Percentiles rank a stretch among this genome's conserved stretches.
Evolutionary conservation across 2,888 invertebrate genomes (phyloP).

Genomic region (Callyntrura sp.): DNA sequence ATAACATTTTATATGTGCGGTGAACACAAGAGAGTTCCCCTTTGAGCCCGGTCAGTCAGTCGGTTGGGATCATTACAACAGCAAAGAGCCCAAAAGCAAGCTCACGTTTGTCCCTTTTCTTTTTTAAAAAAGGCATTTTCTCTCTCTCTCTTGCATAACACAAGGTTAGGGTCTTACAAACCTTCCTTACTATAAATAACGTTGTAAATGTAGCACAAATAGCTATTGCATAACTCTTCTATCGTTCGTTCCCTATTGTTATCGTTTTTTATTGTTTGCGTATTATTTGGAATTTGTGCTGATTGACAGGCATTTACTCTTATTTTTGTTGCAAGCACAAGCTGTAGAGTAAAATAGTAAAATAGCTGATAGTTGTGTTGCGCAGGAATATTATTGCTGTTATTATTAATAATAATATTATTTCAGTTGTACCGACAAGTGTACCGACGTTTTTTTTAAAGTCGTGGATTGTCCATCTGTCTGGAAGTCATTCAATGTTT

Average conservation of each 20-base stretch:
- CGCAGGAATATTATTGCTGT: background rate
- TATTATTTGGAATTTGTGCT: conserved; percentile 59
- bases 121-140: conserved; percentile 65
- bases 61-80: conserved; percentile 76
- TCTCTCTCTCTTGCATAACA: conserved; percentile 36
- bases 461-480: background rate
- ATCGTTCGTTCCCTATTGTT: conserved; percentile 16
- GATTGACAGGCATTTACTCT: conserved; percentile 55
- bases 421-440: background rate
- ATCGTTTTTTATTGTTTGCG: conserved; percentile 57
- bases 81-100: conserved; percentile 75
- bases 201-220: conserved; percentile 43
- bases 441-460: conserved; percentile 35
- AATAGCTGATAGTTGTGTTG: conserved; percentile 19
- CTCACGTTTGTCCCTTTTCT: conserved; percentile 66
- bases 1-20: conserved; percentile 41
- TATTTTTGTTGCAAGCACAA: background rate
- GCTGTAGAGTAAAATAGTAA: background rate
- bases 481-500: conserved; percentile 39
- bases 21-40: conserved; percentile 76
- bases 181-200: conserved; percentile 37
- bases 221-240: conserved; percentile 61
- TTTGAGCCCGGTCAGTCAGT: conserved; percentile 76
- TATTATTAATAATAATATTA: background rate
- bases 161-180: conserved; percentile 68